Percentiles rank a stretch among this genome's conserved stretches.
phyloP scores from a whole-genome alignment of 2,797 vertebrate species.

The Megalops cyprinoides region DNA sequence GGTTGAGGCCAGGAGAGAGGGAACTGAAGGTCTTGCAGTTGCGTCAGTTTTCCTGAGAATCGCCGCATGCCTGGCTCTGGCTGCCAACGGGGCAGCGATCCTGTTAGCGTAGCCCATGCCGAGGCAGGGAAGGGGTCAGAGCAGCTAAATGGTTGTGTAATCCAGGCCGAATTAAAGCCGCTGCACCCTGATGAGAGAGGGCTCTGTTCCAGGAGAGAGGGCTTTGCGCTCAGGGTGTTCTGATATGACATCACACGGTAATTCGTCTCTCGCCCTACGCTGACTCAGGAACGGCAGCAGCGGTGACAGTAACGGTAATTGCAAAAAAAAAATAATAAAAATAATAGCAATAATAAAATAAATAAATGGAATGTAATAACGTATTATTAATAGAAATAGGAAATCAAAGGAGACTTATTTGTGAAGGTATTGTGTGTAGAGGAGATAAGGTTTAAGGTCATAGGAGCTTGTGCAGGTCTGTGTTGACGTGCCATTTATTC shows the following conservation, averaged over 20 bases:
- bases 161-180: conserved; percentile 10
- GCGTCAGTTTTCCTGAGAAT: background rate
- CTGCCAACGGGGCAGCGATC: background rate
- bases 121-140: background rate
- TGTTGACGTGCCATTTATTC: background rate
- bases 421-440: background rate
- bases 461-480: background rate
- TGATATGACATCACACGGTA: conserved; percentile 6
- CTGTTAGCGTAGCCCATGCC: background rate
- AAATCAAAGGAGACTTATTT: background rate
- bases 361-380: too few species aligned
- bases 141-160: conserved; percentile 18
- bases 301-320: background rate
- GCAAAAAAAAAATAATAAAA: background rate
- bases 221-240: background rate
- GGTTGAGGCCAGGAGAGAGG: background rate
- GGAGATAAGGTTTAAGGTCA: background rate
- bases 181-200: background rate
- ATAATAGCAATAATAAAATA: background rate
- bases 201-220: background rate
- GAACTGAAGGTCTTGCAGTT: background rate
- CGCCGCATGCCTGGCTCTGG: background rate
- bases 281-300: background rate
- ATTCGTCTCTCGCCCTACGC: background rate
- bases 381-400: too few species aligned